phyloP scores from a whole-genome alignment of 2,888 invertebrate genomes.

The Brachylomia viminalis region DNA sequence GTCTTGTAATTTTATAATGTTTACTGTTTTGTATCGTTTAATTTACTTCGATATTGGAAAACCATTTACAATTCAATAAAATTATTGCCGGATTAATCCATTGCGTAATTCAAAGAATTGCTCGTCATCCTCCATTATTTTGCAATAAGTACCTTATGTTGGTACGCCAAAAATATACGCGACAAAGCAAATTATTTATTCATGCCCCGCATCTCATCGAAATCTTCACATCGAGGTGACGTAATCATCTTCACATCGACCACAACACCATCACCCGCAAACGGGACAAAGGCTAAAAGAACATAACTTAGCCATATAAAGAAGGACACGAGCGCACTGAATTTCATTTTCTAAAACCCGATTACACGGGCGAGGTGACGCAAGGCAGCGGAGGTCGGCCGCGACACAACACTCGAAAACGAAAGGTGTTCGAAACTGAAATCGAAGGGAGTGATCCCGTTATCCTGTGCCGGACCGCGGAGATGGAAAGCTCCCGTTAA shows the following conservation, averaged over 20 bases:
- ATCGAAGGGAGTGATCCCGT: constrained; percentile 89
- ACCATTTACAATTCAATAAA: not conserved
- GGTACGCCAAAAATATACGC: constrained; percentile 22
- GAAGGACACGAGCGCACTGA: constrained; percentile 85
- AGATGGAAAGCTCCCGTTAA: constrained; percentile 89
- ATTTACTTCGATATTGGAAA: not conserved
- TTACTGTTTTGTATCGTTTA: not conserved
- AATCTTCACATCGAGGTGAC: constrained; percentile 31
- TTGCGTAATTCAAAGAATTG: constrained; percentile 11
- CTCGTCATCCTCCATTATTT: constrained; percentile 27
- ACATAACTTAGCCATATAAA: constrained; percentile 85
- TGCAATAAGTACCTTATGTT: constrained; percentile 19
- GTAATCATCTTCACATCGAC: constrained; percentile 35
- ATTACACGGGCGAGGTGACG: constrained; percentile 86
- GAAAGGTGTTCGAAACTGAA: constrained; percentile 88
- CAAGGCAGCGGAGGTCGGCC: constrained; percentile 81
- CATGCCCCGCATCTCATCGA: constrained; percentile 27
- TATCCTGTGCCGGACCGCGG: constrained; percentile 83
- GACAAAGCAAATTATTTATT: constrained; percentile 35
- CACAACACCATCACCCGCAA: constrained; percentile 67
- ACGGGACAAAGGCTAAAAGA: constrained; percentile 75
- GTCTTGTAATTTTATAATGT: not conserved
- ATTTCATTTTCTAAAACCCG: constrained; percentile 90
- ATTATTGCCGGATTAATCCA: not conserved
- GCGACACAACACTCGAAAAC: constrained; percentile 87